These are phyloP conservation scores for Pygoscelis adeliae DNA, from an alignment of 2,113 vertebrate genomes.

Conservation along the genomic window DNA sequence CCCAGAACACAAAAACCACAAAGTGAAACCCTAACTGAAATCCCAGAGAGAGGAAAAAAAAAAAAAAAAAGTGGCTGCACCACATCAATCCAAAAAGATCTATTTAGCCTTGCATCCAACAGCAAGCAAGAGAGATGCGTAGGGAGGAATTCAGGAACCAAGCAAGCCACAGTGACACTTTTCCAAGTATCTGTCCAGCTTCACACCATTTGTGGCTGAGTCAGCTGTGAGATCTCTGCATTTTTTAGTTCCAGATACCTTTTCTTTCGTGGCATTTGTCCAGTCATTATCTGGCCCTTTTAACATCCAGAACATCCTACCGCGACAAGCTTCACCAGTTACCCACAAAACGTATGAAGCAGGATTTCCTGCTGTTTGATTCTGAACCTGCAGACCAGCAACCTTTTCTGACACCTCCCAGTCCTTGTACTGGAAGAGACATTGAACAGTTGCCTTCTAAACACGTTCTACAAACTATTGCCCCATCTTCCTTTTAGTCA, in stretches of 20 bases:
- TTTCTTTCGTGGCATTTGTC: neutral
- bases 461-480: neutral
- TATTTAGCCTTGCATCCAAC: neutral
- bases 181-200: neutral
- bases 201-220: neutral
- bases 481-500: neutral
- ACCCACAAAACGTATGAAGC: neutral
- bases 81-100: neutral
- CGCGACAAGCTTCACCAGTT: neutral
- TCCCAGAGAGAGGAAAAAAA: neutral
- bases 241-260: neutral
- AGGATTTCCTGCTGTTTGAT: neutral
- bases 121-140: rapidly evolving
- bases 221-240: neutral
- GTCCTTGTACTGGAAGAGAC: neutral
- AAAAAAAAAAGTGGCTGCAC: neutral
- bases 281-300: neutral
- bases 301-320: neutral
- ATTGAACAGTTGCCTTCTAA: neutral
- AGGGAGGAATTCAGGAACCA: neutral
- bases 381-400: neutral
- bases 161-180: neutral
- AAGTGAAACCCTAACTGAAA: neutral
- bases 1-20: neutral
- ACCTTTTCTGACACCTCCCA: neutral